Conservation (phyloP, 2,888 invertebrate genomes). For the Drosophila siamana region DNA sequence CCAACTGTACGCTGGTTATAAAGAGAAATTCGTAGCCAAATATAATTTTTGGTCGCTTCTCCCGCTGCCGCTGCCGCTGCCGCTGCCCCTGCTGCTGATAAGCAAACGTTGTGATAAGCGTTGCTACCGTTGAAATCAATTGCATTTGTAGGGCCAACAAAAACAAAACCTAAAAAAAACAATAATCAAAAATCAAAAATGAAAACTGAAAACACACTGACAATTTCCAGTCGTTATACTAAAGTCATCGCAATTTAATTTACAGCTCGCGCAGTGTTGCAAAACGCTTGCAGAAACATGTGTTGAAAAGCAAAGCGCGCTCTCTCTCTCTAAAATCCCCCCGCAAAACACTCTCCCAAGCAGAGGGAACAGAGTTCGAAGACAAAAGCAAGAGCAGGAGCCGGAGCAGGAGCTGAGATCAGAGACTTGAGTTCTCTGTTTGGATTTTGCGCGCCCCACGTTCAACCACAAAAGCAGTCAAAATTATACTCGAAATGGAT, state of each 20-base stretch:
- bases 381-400: neutral
- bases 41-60: slow-evolving; percentile 23
- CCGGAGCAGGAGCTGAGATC: slow-evolving; percentile 15
- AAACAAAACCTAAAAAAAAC: no score
- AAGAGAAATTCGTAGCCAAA: slow-evolving; percentile 51
- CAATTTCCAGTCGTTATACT: slow-evolving; percentile 34
- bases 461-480: slow-evolving; percentile 81
- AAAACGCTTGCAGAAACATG: slow-evolving; percentile 45
- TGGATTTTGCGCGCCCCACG: slow-evolving; percentile 66
- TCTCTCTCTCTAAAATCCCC: no score
- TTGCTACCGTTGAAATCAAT: slow-evolving; percentile 69
- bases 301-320: slow-evolving; percentile 41
- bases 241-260: slow-evolving; percentile 52
- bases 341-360: neutral
- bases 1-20: slow-evolving; percentile 59
- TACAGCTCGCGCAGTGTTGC: slow-evolving; percentile 67
- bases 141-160: slow-evolving; percentile 20
- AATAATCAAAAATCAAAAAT: no score
- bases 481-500: slow-evolving; percentile 86
- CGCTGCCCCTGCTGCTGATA: slow-evolving; percentile 44
- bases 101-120: slow-evolving; percentile 64
- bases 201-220: slow-evolving; percentile 6
- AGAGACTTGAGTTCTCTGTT: slow-evolving; percentile 42
- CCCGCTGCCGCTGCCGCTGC: neutral
- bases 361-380: neutral